These are phyloP conservation scores for Heteronetta atricapilla DNA, from an alignment of 2,113 vertebrate species.

Conservation along the genomic window DNA sequence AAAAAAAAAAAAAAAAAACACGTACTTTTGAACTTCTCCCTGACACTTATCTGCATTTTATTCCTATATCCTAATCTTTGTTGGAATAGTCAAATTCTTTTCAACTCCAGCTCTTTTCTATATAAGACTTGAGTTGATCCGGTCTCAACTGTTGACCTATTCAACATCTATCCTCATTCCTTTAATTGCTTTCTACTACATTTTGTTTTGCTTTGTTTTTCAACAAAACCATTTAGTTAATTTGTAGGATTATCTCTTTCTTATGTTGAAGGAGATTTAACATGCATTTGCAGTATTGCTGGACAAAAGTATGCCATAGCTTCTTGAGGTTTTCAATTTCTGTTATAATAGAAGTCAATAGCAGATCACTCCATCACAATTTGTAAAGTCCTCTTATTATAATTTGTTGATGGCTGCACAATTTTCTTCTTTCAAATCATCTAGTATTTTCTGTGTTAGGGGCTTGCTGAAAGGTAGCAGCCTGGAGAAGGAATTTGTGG, in stretches of 20 bases:
- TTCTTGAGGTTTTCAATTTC: neutral
- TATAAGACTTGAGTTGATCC: neutral
- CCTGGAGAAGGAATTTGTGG: neutral
- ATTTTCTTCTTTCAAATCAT: neutral
- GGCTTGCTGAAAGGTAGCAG: neutral
- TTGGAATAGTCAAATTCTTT: neutral
- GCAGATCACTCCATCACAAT: neutral
- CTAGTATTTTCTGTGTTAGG: neutral
- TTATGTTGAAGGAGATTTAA: neutral
- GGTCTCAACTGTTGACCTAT: neutral
- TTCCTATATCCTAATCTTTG: neutral
- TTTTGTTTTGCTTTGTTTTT: neutral
- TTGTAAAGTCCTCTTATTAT: neutral
- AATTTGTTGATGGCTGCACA: neutral
- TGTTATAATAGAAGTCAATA: neutral
- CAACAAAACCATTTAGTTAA: too few species aligned
- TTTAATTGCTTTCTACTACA: neutral
- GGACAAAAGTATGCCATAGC: neutral
- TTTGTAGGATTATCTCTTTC: neutral
- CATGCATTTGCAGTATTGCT: accelerated
- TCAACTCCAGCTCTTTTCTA: neutral
- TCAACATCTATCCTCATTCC: neutral
- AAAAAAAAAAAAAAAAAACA: neutral
- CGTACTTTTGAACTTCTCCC: accelerated
- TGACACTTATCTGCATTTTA: neutral